These are phyloP conservation scores for Ceratothoa steindachneri DNA, from an alignment of 2,888 invertebrate species.

Conservation along the genomic window DNA sequence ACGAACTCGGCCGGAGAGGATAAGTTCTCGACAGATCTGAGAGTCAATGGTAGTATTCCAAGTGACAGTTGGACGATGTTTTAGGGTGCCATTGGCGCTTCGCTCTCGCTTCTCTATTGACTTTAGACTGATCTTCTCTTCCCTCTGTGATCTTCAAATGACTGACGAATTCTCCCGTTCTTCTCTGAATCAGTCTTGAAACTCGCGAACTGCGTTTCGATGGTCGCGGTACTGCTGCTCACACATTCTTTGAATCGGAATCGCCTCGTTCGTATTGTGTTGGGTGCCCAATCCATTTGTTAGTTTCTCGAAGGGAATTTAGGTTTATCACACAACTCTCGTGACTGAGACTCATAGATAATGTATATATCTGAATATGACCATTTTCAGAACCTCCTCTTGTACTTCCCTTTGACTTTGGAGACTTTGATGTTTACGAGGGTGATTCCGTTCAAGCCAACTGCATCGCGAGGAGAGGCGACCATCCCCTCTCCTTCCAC, in stretches of 20 bases:
- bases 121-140: no score
- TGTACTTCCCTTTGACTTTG: conserved; percentile 42
- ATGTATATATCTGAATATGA: no score
- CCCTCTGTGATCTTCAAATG: not conserved
- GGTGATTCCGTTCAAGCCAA: conserved; percentile 50
- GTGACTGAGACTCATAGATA: no score
- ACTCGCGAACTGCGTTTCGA: no score
- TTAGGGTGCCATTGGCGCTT: no score
- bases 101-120: no score
- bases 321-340: no score
- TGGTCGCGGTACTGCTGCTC: no score
- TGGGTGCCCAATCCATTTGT: no score
- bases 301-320: no score
- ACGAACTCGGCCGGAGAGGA: conserved; percentile 67
- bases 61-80: not conserved
- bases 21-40: conserved; percentile 64
- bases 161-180: not conserved
- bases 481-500: conserved; percentile 51
- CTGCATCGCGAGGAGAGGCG: conserved; percentile 52
- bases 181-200: not conserved
- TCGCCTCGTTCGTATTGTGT: no score
- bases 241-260: no score
- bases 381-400: conserved; percentile 48
- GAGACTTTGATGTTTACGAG: conserved; percentile 44
- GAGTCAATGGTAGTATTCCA: conserved; percentile 66